A percentile compares a stretch with the other conserved stretches of the same genome.
These are phyloP conservation scores for Aspidapion aeneum DNA, from an alignment of 2,888 invertebrate species.

Conservation along the genomic window DNA sequence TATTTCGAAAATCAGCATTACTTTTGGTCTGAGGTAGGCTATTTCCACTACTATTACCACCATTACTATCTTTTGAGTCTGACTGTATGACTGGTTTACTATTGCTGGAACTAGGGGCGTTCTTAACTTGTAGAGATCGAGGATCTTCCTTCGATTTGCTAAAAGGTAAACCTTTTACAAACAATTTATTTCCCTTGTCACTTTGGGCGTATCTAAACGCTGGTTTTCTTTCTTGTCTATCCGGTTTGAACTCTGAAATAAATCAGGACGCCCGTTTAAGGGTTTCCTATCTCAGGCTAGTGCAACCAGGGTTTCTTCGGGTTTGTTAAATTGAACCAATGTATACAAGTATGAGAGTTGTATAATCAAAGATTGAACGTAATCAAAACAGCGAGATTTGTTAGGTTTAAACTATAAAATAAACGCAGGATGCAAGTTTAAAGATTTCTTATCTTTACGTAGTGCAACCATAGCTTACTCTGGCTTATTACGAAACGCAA, in stretches of 20 bases:
- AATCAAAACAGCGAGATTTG: too few relatives aligned
- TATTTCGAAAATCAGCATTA: slow-evolving; percentile 54
- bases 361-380: too few relatives aligned
- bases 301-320: slow-evolving; percentile 69
- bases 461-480: too few relatives aligned
- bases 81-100: slow-evolving; percentile 1
- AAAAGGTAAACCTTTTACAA: slow-evolving; percentile 78
- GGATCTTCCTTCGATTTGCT: slow-evolving; percentile 66
- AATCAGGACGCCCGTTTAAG: slow-evolving; percentile 79
- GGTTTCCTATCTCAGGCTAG: slow-evolving; percentile 71
- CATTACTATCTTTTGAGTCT: slow-evolving; percentile 22
- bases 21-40: slow-evolving; percentile 40
- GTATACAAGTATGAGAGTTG: too few relatives aligned
- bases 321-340: slow-evolving; percentile 52
- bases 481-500: too few relatives aligned
- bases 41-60: too few relatives aligned
- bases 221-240: slow-evolving; percentile 50
- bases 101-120: slow-evolving; percentile 9
- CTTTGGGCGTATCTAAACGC: slow-evolving; percentile 71
- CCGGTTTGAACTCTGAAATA: slow-evolving; percentile 72
- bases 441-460: too few relatives aligned
- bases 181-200: slow-evolving; percentile 85
- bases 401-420: too few relatives aligned
- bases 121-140: slow-evolving; percentile 35
- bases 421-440: too few relatives aligned